These are phyloP conservation scores for Pterophyllum scalare DNA, from an alignment of 2,113 vertebrate genomes.

Conservation along the genomic window DNA sequence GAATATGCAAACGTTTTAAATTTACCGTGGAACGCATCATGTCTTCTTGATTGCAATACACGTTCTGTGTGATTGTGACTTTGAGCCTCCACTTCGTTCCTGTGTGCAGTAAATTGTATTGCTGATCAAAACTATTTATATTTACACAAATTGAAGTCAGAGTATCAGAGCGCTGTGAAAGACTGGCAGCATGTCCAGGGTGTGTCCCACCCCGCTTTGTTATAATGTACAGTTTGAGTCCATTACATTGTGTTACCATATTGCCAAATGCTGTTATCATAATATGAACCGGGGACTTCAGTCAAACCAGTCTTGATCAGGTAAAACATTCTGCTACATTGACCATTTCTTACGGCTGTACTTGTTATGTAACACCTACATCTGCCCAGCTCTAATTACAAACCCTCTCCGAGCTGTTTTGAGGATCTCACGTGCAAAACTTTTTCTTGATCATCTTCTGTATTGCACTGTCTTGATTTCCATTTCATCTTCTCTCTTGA, in stretches of 20 bases:
- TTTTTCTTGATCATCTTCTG: not conserved
- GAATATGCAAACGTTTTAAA: not conserved
- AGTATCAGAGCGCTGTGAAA: not conserved
- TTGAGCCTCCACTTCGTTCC: too few relatives aligned
- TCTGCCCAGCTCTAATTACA: conserved; percentile 15
- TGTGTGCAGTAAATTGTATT: too few relatives aligned
- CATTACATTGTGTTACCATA: not conserved
- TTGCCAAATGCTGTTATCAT: not conserved
- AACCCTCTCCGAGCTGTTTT: not conserved
- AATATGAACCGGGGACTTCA: not conserved
- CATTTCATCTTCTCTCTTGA: not conserved
- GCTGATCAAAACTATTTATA: not conserved
- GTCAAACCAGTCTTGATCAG: not conserved
- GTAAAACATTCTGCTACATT: not conserved
- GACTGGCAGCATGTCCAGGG: too few relatives aligned
- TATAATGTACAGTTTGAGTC: not conserved
- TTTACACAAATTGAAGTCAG: not conserved
- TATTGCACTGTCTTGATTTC: not conserved
- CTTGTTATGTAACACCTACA: not conserved
- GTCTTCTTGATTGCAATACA: not conserved
- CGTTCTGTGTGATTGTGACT: not conserved
- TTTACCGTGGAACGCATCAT: accelerated
- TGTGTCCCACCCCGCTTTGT: too few relatives aligned
- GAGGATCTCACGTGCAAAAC: not conserved
- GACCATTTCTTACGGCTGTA: not conserved